Evolutionary conservation across 2,888 invertebrate species (phyloP), one percentile per base, ranked within the genome.

Genomic region (Lagria hirta): DNA sequence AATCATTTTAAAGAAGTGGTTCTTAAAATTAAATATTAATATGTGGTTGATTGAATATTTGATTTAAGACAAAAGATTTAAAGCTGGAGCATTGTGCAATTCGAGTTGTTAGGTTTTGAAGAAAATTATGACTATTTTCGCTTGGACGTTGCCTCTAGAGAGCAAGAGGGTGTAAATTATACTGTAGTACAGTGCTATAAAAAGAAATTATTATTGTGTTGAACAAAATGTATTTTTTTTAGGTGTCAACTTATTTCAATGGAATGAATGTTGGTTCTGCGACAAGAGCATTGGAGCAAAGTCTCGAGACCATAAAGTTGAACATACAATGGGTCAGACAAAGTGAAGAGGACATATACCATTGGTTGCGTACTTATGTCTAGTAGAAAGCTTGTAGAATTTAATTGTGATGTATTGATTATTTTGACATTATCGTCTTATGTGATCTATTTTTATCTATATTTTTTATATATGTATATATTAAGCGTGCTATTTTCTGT

Each of bases 261-360:
- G 71, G 71, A 35, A 72, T 71, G 70, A 66, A 72, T 49, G 70
- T 72, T n/a, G 71, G 71, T 29, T 65, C 71, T 17, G 71, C 72
- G 13, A 57, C 68, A 15, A 64, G 71, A 54, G 84, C 87, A 0
- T 77, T 86, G 7, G 75, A 83, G 16, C 83, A 85, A 53, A 87
- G 88, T 7, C 67, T 90, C 27, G 92, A 92, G 70, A 85, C 81
- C 1, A 87, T 90, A 13, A 83, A 83, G 6, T 76, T 88, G 11
- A 91, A 92, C 73, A 83, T 88, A 1, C 82, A 86, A 48, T 92
- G 91, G 90, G 84, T 90, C 24, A 60, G 71, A 1, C 69, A 75
- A 13, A 81, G 80, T 6, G 80, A 80, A 56, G 71, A 71, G 1
- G 80, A 80, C 51, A 71, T 73, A 48, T 70, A 70, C 52, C 66